Percentiles rank a stretch among this genome's conserved stretches.
phyloP scores from a whole-genome alignment of 2,113 vertebrate species.

The Microtus richardsoni region DNA sequence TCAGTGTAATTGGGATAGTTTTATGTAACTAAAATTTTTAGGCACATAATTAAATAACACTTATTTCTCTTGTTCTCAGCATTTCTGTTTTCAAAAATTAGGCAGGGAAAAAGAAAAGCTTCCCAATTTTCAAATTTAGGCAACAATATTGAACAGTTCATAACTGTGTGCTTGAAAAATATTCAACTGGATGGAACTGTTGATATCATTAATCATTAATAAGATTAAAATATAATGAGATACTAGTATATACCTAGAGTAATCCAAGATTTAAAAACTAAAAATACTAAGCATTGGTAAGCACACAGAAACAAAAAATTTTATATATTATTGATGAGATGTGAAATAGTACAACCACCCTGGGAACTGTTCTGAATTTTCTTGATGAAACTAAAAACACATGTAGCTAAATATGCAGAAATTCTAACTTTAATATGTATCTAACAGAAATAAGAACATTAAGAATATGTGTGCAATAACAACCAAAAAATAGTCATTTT shows the following conservation, averaged over 20 bases:
- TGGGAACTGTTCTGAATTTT: background rate
- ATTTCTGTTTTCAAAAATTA: constrained; percentile 32
- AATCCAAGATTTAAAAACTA: background rate
- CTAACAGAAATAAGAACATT: constrained; percentile 11
- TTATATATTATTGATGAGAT: background rate
- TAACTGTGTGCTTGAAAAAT: background rate
- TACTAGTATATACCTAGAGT: background rate
- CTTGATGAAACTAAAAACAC: background rate
- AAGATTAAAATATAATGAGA: constrained; percentile 31
- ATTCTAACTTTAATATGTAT: background rate
- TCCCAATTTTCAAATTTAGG: background rate
- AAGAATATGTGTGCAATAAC: background rate
- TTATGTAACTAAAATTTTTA: background rate
- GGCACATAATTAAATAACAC: background rate
- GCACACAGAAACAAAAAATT: background rate
- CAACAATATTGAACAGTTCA: background rate
- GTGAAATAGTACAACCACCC: background rate
- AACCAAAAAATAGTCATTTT: background rate
- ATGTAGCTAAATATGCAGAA: background rate
- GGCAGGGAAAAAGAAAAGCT: background rate
- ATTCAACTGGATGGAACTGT: background rate
- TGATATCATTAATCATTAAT: background rate
- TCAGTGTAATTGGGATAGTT: background rate
- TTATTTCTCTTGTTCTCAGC: constrained; percentile 32
- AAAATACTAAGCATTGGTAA: background rate